Evolutionary conservation across 2,113 vertebrate species (phyloP), one percentile per base, ranked within the genome.

Genomic region (Rhagologus leucostigma): DNA sequence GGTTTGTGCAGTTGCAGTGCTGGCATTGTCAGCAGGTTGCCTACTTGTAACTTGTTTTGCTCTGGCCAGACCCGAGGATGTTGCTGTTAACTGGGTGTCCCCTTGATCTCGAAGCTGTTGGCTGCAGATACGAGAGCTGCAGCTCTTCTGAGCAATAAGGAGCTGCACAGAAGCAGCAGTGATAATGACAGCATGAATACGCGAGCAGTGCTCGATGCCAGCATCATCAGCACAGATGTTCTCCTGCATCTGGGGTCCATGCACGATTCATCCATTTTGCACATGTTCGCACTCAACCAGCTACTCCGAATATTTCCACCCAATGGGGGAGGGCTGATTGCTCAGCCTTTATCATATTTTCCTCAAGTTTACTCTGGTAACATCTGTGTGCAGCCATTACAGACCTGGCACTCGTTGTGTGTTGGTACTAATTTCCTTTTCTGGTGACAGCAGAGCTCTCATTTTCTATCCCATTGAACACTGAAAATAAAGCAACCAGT

Each of bases 371-470:
- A 37, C 93, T 92, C 78, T 52, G 39, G 21, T 83, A 96, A 96
- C 96, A 97, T 96, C 97, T 97, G 97, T 93, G 97, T 90, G 81
- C 82, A 84, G 89, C 87, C 96, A 93, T 96, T 90, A 89, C 15
- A 84, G 93, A 57, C 70, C 88, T 91, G 93, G 90, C 59, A 1
- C 60, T 60, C 5, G 32, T 69, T 89, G 87, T 21, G 74, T 92
- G 90, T 16, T 10, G 1, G 13, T 60, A 5, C 69, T 88, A 10
- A 91, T 91, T 87, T 90, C 79, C 68, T 68, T 26, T 69, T 81
- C 41, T 60, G 53, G 46, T 88, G 82, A 53, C 52, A 90, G 63
- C 82, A 74, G 11, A 7, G 16, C 23, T 59, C 56, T 82, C 53
- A 46, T 41, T 86, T 90, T 89, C 89, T 76, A 5, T 75, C 52